Percentiles rank a stretch among this genome's conserved stretches.
phyloP scores from a whole-genome alignment of 2,113 vertebrate species.

The Onychostruthus taczanowskii region DNA sequence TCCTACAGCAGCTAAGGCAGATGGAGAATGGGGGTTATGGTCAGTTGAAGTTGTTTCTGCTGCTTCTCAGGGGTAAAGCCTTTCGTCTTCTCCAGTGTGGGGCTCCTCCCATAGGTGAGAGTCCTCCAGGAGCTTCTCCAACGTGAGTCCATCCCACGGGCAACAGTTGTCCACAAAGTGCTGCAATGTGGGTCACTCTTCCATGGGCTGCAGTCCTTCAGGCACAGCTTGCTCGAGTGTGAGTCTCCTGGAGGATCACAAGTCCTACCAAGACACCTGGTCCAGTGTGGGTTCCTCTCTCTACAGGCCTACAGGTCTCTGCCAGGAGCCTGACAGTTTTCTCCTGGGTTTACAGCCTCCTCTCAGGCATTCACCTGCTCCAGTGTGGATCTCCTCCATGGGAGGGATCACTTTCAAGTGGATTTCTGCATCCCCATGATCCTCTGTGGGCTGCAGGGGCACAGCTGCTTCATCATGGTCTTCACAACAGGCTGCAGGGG shows the following conservation, averaged over 20 bases:
- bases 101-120: not conserved
- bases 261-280: no score
- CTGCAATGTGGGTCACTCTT: not conserved
- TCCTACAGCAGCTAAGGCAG: not conserved
- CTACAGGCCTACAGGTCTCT: not conserved
- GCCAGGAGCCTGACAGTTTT: not conserved
- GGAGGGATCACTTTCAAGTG: not conserved
- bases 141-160: accelerated
- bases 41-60: not conserved
- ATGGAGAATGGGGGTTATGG: not conserved
- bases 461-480: no score
- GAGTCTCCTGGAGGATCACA: not conserved
- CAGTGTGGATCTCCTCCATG: not conserved
- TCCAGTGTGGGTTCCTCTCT: not conserved
- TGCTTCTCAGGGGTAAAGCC: not conserved
- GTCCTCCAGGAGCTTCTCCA: not conserved
- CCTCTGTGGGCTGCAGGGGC: not conserved
- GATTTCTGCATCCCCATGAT: not conserved
- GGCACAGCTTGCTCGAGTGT: accelerated
- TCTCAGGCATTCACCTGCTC: not conserved
- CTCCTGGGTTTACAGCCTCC: not conserved
- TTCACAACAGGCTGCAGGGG: not conserved
- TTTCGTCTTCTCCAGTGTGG: not conserved
- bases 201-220: not conserved
- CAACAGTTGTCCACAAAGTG: not conserved